A percentile compares a stretch with the other conserved stretches of the same genome.
These are phyloP conservation scores for mouse (Mus musculus) DNA, from an alignment of 2,113 vertebrate species.

Conservation along the genomic window DNA sequence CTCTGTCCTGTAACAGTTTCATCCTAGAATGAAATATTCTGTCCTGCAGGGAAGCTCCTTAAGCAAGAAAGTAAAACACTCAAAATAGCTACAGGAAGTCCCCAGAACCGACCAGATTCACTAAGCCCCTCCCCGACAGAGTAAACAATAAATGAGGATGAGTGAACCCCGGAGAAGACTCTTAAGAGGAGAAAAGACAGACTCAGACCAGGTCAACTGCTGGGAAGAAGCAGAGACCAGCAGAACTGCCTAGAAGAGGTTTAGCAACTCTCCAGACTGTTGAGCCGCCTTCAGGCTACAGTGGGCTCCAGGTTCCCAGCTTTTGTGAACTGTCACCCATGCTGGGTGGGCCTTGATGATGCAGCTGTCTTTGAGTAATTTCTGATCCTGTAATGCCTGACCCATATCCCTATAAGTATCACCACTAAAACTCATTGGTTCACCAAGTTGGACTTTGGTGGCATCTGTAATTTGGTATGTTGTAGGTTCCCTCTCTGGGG, in stretches of 20 bases:
- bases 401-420: not conserved
- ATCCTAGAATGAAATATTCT: not conserved
- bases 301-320: not conserved
- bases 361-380: not conserved
- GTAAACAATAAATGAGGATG: no score
- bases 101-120: not conserved
- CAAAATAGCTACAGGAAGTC: not conserved
- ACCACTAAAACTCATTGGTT: not conserved
- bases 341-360: not conserved
- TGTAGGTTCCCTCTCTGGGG: not conserved
- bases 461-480: not conserved
- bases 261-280: not conserved
- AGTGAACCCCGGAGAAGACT: no score
- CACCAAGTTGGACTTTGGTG: not conserved
- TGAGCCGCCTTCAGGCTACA: not conserved
- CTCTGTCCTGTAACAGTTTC: not conserved
- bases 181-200: not conserved
- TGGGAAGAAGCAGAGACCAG: not conserved
- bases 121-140: not conserved
- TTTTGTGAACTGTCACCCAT: not conserved
- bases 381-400: not conserved
- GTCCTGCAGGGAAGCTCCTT: not conserved
- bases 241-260: not conserved
- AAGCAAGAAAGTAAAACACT: not conserved
- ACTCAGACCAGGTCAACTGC: not conserved